Percentiles rank a stretch among this genome's conserved stretches.
Conservation (phyloP, 1,140 invertebrate species). For the Drosophila athabasca region DNA sequence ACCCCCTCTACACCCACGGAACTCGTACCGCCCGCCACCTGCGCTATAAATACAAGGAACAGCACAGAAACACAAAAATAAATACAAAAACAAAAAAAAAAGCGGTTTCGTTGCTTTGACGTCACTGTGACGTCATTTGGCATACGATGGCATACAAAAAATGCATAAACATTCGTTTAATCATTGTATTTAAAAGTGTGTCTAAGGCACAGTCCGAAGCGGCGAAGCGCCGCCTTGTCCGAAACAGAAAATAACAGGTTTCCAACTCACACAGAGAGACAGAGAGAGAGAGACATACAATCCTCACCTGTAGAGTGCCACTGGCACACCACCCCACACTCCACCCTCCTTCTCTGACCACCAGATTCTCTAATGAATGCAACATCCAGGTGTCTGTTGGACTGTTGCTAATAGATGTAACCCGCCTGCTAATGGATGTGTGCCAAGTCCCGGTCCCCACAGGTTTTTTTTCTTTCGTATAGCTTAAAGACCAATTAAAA, state of each 20-base stretch:
- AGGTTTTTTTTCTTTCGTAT: no score
- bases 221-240: constrained; percentile 56
- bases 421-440: no score
- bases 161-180: constrained; percentile 77
- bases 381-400: no score
- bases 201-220: constrained; percentile 59
- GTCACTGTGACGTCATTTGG: constrained; percentile 77
- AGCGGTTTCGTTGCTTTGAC: constrained; percentile 68
- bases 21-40: constrained; percentile 38
- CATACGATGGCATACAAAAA: constrained; percentile 60
- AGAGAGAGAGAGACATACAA: neutral
- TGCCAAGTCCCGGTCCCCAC: no score
- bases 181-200: constrained; percentile 73
- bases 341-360: no score
- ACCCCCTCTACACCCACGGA: neutral
- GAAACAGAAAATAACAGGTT: constrained; percentile 14
- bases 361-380: no score
- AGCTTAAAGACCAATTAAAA: no score
- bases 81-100: constrained; percentile 34
- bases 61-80: constrained; percentile 15
- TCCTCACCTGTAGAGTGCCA: neutral
- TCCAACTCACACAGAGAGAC: neutral
- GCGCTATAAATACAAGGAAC: constrained; percentile 64
- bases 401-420: no score
- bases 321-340: no score